Evolutionary conservation across 2,113 vertebrate species (phyloP).

Genomic region (Amazona vittata): DNA sequence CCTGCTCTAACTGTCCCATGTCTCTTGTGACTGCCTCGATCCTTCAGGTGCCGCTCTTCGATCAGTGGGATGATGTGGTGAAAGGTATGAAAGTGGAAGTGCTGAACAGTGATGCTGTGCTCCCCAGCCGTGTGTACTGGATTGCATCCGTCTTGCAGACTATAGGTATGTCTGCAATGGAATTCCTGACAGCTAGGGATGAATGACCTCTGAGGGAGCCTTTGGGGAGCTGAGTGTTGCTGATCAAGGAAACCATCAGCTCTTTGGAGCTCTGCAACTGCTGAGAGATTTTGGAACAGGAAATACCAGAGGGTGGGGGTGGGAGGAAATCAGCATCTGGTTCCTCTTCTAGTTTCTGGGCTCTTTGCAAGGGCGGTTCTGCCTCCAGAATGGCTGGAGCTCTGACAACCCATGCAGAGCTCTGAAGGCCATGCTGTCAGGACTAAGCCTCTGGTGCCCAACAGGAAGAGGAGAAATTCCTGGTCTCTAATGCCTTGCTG

Average conservation of each 20-base stretch:
- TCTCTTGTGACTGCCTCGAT: background rate
- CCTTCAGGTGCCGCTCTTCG: conserved; percentile 86
- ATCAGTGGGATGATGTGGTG: conserved; percentile 90
- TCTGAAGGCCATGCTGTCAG: background rate
- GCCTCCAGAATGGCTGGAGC: background rate
- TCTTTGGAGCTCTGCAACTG: background rate
- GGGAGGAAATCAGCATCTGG: background rate
- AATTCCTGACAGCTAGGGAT: background rate
- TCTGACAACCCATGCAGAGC: background rate
- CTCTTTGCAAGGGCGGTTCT: background rate
- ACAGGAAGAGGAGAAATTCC: background rate
- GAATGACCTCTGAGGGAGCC: background rate
- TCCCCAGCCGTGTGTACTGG: conserved; percentile 95
- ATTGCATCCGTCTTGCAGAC: conserved; percentile 88
- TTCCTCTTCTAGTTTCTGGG: background rate
- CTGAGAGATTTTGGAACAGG: background rate
- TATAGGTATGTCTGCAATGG: conserved; percentile 75
- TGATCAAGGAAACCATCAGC: background rate
- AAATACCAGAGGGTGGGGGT: background rate
- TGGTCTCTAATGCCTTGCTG: background rate
- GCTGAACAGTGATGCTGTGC: conserved; percentile 87
- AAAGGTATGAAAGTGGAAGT: conserved; percentile 94
- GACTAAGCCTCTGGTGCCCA: background rate
- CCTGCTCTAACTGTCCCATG: background rate
- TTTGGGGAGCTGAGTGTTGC: background rate